Evolutionary conservation across 23 tunicate species (phyloP).

Genomic region (Halocynthia roretzi): DNA sequence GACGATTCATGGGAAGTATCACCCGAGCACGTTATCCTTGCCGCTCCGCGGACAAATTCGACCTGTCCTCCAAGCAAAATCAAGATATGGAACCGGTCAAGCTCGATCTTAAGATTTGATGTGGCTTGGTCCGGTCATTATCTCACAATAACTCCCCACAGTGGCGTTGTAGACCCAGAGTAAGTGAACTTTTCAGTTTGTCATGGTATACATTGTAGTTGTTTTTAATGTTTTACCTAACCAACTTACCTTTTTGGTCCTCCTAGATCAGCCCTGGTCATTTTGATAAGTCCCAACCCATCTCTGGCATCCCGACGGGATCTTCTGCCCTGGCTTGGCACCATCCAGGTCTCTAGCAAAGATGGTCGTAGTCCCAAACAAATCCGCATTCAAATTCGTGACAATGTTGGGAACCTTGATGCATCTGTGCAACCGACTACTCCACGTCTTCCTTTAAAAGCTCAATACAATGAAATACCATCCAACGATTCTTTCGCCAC

Average conservation of each 20-base stretch:
- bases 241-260: background rate
- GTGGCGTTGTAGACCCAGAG: slow-evolving; percentile 82
- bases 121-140: slow-evolving; percentile 84
- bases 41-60: slow-evolving; percentile 14
- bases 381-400: slow-evolving; percentile 58
- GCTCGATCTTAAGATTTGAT: slow-evolving; percentile 47
- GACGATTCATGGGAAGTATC: slow-evolving; percentile 37
- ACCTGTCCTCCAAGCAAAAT: slow-evolving; percentile 19
- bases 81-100: slow-evolving; percentile 56
- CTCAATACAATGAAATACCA: slow-evolving; percentile 10
- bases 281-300: slow-evolving; percentile 66
- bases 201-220: background rate
- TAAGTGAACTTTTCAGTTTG: slow-evolving; percentile 15
- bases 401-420: slow-evolving; percentile 4
- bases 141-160: slow-evolving; percentile 73
- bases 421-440: slow-evolving; percentile 11
- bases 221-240: background rate
- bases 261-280: slow-evolving; percentile 45
- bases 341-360: slow-evolving; percentile 47
- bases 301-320: slow-evolving; percentile 39
- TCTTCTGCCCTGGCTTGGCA: slow-evolving; percentile 81
- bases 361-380: slow-evolving; percentile 29
- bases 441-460: slow-evolving; percentile 9
- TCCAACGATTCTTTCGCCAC: slow-evolving; percentile 15
- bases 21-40: slow-evolving; percentile 53